Evolutionary conservation across 2,797 vertebrate genomes (phyloP).

Genomic region (Oreonectes daqikongensis): DNA sequence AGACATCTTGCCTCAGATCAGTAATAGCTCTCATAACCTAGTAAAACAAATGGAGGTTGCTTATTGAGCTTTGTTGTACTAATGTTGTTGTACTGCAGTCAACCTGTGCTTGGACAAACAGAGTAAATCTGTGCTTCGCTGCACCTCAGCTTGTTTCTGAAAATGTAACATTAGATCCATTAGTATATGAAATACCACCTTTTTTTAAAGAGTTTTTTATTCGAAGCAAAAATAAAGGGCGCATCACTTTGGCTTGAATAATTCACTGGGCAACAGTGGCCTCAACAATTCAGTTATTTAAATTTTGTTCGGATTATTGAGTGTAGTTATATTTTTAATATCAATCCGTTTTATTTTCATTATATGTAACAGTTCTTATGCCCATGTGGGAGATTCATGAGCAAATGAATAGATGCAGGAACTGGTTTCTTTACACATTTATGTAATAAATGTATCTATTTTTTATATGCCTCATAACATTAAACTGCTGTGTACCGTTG

Average conservation of each 20-base stretch:
- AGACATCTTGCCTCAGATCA: conserved; percentile 15
- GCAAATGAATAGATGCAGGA: conserved; percentile 62
- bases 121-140: conserved; percentile 35
- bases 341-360: conserved; percentile 60
- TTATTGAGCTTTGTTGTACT: conserved; percentile 29
- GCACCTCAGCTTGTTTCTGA: not conserved
- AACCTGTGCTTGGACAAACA: conserved; percentile 29
- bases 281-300: conserved; percentile 41
- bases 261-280: conserved; percentile 42
- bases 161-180: conserved; percentile 9
- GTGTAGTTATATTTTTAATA: conserved; percentile 49
- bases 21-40: not conserved
- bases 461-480: conserved; percentile 62
- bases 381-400: conserved; percentile 52
- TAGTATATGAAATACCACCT: not conserved
- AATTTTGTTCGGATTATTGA: conserved; percentile 48
- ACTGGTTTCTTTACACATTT: conserved; percentile 69
- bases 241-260: not conserved
- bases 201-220: not conserved
- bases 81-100: conserved; percentile 15
- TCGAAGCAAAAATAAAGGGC: not conserved
- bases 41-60: conserved; percentile 18
- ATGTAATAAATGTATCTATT: conserved; percentile 61
- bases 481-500: conserved; percentile 60
- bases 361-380: conserved; percentile 58